Base-by-base conservation (phyloP, 2,888 invertebrate species). In the Heliconius ethilla region DNA sequence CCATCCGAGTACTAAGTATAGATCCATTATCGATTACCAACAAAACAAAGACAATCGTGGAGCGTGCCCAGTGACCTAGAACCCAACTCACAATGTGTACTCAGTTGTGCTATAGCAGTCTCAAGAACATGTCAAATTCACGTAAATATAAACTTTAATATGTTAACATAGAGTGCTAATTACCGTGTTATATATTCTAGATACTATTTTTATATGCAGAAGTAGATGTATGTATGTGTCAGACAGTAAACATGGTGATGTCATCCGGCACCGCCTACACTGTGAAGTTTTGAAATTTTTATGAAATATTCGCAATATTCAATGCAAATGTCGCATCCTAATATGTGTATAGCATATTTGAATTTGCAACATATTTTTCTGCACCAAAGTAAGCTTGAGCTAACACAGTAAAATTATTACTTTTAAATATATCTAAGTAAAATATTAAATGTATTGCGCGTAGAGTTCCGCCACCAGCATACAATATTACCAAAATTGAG, bases 21-120 rank as follows among this genome's bases (percentile, higher is more conserved):
- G 78, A 79, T 79, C 63, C 78, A 75, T 79, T 78, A 79, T 75
- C 75, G 76, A 77, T 75, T 78, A 74, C 77, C 77, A 74, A 82
- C 78, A 80, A 80, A 80, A 81, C 82, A 82, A 81, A 81, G 80
- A 78, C 78, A 77, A 73, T 75, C 74, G 78, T 33, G 84, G 84
- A 86, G 82, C 86, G 87, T 86, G 87, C 89, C 83, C 84, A 87
- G 82, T 89, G 90, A 90, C 91, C 91, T 89, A 92, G 90, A 91
- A 89, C 89, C 85, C 82, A 82, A 83, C 84, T 87, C 85, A 85
- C 82, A 79, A 78, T 85, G 83, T 87, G 85, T 87, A 84, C 84
- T 84, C 84, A 86, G 83, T 85, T 87, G 85, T 51, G 72, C 65
- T 62, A 72, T 66, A 78, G 79, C 67, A 33, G 69, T 37, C 73